phyloP scores from a whole-genome alignment of 2,888 invertebrate genomes.

The Drosophila yooni region DNA sequence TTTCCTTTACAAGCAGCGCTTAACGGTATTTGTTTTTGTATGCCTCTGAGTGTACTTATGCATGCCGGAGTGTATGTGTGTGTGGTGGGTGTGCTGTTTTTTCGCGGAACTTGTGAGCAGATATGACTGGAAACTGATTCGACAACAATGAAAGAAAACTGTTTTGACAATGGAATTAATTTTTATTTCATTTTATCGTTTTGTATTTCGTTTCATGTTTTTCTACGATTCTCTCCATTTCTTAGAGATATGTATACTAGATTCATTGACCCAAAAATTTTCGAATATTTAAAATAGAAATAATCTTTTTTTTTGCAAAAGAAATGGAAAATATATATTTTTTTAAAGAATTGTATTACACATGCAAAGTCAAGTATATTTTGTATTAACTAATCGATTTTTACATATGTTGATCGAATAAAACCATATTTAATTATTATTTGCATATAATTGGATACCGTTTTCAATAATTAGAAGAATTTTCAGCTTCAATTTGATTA shows the following conservation, averaged over 20 bases:
- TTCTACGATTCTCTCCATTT: neutral
- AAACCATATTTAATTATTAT: neutral
- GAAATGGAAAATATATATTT: neutral
- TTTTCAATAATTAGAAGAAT: neutral
- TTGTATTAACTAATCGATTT: neutral
- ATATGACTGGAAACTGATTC: slow-evolving; percentile 12
- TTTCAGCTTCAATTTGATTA: neutral
- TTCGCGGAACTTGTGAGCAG: neutral
- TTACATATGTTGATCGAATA: neutral
- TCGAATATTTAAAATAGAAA: neutral
- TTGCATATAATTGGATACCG: neutral
- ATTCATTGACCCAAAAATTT: neutral
- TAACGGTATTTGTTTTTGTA: slow-evolving; percentile 52
- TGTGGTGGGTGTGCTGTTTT: neutral
- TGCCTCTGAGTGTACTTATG: slow-evolving; percentile 5
- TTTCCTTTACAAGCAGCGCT: slow-evolving; percentile 51
- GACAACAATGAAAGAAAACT: neutral
- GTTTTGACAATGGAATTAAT: neutral
- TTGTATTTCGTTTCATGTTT: neutral
- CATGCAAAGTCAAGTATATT: neutral
- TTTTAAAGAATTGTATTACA: neutral
- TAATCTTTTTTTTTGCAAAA: neutral
- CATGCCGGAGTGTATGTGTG: neutral
- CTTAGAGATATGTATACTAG: neutral
- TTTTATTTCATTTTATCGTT: neutral